Evolutionary conservation across 2,113 vertebrate species (phyloP).

Genomic region (Carlito syrichta): DNA sequence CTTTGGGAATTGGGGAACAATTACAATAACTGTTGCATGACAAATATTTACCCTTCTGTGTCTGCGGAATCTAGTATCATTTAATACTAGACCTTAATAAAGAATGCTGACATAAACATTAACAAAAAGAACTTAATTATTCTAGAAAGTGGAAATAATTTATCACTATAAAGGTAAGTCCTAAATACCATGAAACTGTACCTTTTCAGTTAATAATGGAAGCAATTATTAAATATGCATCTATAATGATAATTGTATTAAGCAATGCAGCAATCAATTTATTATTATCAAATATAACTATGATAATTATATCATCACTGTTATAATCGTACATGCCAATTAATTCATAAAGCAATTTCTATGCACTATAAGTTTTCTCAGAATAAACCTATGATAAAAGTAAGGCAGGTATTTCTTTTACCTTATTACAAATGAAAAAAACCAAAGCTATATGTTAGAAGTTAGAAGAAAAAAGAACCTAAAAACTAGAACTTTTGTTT

Average conservation of each 20-base stretch:
- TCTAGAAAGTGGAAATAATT: not conserved
- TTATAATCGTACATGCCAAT: not conserved
- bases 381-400: not conserved
- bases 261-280: not conserved
- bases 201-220: not conserved
- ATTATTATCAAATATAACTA: not conserved
- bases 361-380: not conserved
- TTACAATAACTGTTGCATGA: conserved; percentile 4
- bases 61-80: not conserved
- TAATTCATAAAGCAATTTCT: not conserved
- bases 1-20: conserved; percentile 64
- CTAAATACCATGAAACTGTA: not conserved
- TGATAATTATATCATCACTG: not conserved
- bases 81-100: conserved; percentile 33
- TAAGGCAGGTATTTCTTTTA: not conserved
- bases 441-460: not conserved
- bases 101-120: conserved; percentile 26
- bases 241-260: not conserved
- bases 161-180: conserved; percentile 10
- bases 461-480: not conserved
- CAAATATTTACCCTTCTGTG: conserved; percentile 40
- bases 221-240: not conserved
- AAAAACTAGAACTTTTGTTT: not conserved
- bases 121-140: not conserved
- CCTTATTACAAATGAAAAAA: not conserved